Percentiles rank a stretch among this genome's conserved stretches.
These are phyloP conservation scores for Psylliodes chrysocephalus DNA, from an alignment of 2,888 invertebrate genomes.

Conservation along the genomic window DNA sequence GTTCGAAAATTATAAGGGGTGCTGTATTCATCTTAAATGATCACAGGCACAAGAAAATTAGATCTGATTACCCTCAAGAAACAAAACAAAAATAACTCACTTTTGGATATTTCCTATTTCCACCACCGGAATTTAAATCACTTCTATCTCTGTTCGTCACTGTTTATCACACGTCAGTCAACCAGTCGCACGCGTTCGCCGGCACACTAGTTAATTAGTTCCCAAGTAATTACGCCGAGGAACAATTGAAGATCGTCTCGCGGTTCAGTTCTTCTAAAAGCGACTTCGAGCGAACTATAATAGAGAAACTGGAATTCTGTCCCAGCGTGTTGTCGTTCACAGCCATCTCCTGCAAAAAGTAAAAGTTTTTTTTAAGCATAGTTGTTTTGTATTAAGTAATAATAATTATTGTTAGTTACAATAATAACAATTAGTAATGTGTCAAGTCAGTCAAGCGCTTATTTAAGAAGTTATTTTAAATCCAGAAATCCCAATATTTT, in stretches of 20 bases:
- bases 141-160: not conserved
- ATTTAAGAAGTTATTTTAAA: too few species aligned
- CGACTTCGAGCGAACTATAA: conserved; percentile 37
- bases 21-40: too few species aligned
- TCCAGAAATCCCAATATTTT: too few species aligned
- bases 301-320: conserved; percentile 39
- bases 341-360: conserved; percentile 46
- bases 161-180: conserved; percentile 11
- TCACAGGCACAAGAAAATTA: too few species aligned
- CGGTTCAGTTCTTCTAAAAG: conserved; percentile 37
- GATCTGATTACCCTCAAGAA: not conserved
- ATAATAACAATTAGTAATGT: too few species aligned
- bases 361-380: conserved; percentile 39
- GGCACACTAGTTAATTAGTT: conserved; percentile 32
- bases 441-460: too few species aligned
- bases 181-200: conserved; percentile 26
- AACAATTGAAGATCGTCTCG: conserved; percentile 32
- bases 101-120: not conserved
- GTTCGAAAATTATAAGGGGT: too few species aligned
- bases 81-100: not conserved
- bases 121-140: not conserved
- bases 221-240: conserved; percentile 29
- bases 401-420: conserved; percentile 2
- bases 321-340: conserved; percentile 38
- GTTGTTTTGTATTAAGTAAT: conserved; percentile 22